Evolutionary conservation across 2,888 invertebrate species (phyloP), one percentile per base, ranked within the genome.

Genomic region (Phortica okadai): DNA sequence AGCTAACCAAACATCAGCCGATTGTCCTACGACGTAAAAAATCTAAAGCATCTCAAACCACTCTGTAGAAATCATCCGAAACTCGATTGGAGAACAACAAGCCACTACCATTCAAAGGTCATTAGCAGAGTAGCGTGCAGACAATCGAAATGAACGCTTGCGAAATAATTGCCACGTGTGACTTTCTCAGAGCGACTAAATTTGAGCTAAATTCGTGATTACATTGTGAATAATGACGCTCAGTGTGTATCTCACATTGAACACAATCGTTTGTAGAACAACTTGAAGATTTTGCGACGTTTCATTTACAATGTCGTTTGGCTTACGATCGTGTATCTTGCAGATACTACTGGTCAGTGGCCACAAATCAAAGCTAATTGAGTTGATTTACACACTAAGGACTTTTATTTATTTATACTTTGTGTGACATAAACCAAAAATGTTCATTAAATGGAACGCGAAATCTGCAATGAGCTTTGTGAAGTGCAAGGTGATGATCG

Each of bases 321-420:
- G 3, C 3, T 33, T 33, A 33, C 4, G 33, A 33, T 33, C 33
- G 4, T 4, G 33, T 33, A 33, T 33, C 33, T 33, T 33, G 50
- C 14, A 14, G 50, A 14, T 50, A 50, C 50, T 8, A 50, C 10
- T 14, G 50, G 50, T 50, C 50, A 59, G 7, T n/a, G n/a, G 59
- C 7, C 59, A 59, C 59, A 59, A 59, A 59, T 59, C 59, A 59
- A 11, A 59, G 59, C 16, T 59, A 59, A 59, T 59, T 59, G 59
- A 59, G 59, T 16, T 59, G 59, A n/a, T 11, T 59, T 59, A n/a
- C n/a, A 14, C 14, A 59, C 10, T 59, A 59, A 59, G 59, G 59
- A 59, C 16, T 59, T 59, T 59, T 59, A 11, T 14, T 8, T 50
- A 11, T 50, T 50, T 8, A 14, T 11, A 11, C 14, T 50, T 50